phyloP scores from a whole-genome alignment of 1,140 invertebrate genomes.

The Heterodera carotae region DNA sequence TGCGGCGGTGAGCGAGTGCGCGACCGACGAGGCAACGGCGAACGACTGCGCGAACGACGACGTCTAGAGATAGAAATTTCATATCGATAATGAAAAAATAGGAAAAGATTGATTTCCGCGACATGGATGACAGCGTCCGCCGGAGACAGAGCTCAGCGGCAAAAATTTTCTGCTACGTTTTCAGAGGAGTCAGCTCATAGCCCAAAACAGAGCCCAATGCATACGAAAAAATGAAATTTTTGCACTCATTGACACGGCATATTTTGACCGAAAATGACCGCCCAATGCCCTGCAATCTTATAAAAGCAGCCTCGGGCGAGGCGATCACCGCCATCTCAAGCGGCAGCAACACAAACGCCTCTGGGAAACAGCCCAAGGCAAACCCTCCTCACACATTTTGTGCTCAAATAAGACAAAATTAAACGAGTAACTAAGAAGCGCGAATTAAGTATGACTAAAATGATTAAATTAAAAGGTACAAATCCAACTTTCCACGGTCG shows the following conservation, averaged over 20 bases:
- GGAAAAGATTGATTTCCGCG: background rate
- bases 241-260: background rate
- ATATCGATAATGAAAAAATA: background rate
- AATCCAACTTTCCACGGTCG: slow-evolving; percentile 30
- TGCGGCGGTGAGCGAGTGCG: slow-evolving; percentile 39
- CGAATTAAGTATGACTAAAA: background rate
- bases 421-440: background rate
- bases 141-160: slow-evolving; percentile 1
- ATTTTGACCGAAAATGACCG: background rate
- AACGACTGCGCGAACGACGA: slow-evolving; percentile 25
- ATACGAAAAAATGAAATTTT: background rate
- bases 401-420: slow-evolving; percentile 13
- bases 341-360: background rate
- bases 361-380: slow-evolving; percentile 16
- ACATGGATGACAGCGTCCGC: background rate
- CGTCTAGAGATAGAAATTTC: slow-evolving; percentile 6
- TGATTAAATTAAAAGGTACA: slow-evolving; percentile 4
- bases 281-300: background rate
- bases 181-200: background rate
- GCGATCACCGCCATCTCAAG: slow-evolving; percentile 1
- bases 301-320: background rate
- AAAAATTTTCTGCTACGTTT: background rate
- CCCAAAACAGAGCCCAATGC: background rate
- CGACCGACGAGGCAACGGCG: slow-evolving; percentile 26
- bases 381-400: slow-evolving; percentile 1